phyloP scores from a whole-genome alignment of 2,113 vertebrate genomes.

The Tautogolabrus adspersus region DNA sequence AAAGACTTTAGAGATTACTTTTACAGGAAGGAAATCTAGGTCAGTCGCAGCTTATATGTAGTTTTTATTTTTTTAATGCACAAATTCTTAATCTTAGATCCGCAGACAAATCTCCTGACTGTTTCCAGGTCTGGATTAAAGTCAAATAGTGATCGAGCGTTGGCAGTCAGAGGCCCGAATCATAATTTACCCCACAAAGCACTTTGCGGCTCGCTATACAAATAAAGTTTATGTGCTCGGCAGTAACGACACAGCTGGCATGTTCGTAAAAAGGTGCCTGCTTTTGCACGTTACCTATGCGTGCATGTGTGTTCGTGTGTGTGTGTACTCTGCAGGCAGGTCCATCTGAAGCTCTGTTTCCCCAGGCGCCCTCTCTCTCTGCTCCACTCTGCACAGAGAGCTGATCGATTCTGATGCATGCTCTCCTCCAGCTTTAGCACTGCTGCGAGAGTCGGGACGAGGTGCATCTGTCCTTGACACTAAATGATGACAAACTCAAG shows the following conservation, averaged over 20 bases:
- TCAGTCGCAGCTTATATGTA: neutral
- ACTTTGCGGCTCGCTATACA: slow-evolving; percentile 6
- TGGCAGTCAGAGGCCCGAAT: slow-evolving; percentile 2
- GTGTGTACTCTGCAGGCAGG: neutral
- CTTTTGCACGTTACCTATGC: slow-evolving; percentile 1
- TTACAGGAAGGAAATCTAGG: neutral
- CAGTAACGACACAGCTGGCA: slow-evolving; percentile 26
- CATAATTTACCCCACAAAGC: slow-evolving; percentile 1
- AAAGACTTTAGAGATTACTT: neutral
- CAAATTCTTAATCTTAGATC: slow-evolving; percentile 1
- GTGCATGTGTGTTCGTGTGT: neutral
- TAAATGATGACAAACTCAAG: neutral
- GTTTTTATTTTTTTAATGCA: neutral
- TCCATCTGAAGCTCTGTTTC: slow-evolving; percentile 54
- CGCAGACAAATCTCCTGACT: neutral
- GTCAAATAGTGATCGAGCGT: neutral
- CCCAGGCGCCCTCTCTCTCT: slow-evolving; percentile 51
- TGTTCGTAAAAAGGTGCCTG: slow-evolving; percentile 1
- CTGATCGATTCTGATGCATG: slow-evolving; percentile 62
- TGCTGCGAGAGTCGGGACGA: neutral
- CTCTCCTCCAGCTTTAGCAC: slow-evolving; percentile 9
- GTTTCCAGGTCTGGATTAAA: neutral
- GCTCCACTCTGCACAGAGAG: slow-evolving; percentile 40
- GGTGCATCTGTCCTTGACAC: slow-evolving; percentile 30
- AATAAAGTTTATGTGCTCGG: slow-evolving; percentile 3